Base-by-base conservation (phyloP, 2,888 invertebrate genomes). In the Erebia palarica region DNA sequence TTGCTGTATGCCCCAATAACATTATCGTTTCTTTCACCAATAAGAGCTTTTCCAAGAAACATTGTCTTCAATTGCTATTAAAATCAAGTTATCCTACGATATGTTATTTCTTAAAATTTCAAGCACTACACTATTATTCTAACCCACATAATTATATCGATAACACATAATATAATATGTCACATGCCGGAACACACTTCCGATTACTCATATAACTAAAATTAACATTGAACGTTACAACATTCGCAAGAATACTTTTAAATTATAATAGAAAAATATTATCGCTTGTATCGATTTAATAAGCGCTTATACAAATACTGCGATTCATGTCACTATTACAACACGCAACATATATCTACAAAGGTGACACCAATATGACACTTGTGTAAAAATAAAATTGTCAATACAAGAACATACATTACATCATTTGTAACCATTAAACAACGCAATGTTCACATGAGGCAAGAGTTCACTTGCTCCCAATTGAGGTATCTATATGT, bases 311-410 rank as follows among this genome's bases (percentile, higher is more conserved):
- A 44, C 55, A 67, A 72, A 67, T 72, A 60, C 55, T 68, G 63
- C 75, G 69, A 74, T 76, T 71, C 75, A 70, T 64, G 68, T 65
- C 49, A 27, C 44, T 69, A 53, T 71, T 73, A 63, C 71, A 65
- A 67, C 49, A 74, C 70, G 61, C 61, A 42, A 72, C 67, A 57
- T 68, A 58, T 68, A 27, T 67, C 69, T 47, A 72, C 64, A 70
- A 68, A 69, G 49, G 14, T 73, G 76, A 76, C 75, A 76, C 75
- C 72, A 71, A 73, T 75, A 68, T 71, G 72, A 72, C 73, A 76
- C 76, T 73, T 75, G 75, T 70, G 70, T 70, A 71, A 73, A 71
- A 73, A 75, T 69, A 73, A 71, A 73, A 75, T 69, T 71, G 71
- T 72, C 72, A 76, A 75, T 75, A 75, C 69, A 73, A 68, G 67